Percentiles rank a stretch among this genome's conserved stretches.
These are phyloP conservation scores for Drosophila insularis DNA, from an alignment of 1,140 invertebrate genomes.

Conservation along the genomic window DNA sequence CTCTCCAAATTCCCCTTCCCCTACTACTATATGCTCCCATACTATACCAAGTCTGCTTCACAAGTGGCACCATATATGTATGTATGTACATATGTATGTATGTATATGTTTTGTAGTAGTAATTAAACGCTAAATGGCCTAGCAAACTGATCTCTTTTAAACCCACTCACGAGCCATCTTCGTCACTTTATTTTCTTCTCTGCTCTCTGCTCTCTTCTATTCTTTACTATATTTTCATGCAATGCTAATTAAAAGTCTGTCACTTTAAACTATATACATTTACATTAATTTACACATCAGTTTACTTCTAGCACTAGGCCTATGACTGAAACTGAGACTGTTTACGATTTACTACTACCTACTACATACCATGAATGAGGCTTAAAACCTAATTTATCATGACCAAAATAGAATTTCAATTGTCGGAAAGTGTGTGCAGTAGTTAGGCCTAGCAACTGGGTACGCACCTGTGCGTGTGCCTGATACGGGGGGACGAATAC, in stretches of 20 bases:
- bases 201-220: too few species aligned
- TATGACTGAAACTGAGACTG: too few species aligned
- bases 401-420: conserved; percentile 24
- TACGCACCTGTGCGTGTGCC: conserved; percentile 30
- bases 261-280: background rate
- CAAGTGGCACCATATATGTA: background rate
- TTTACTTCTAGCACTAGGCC: too few species aligned
- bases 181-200: too few species aligned
- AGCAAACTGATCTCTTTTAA: conserved; percentile 2
- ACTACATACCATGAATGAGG: conserved; percentile 1
- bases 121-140: background rate
- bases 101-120: background rate
- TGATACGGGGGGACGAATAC: background rate
- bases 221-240: background rate
- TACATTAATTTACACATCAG: too few species aligned
- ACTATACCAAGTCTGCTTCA: background rate
- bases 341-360: background rate
- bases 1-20: background rate
- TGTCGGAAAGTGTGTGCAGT: background rate
- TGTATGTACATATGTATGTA: background rate
- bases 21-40: background rate
- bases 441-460: conserved; percentile 47
- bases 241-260: conserved; percentile 10
- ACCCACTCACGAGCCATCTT: too few species aligned
- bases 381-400: conserved; percentile 74